These are phyloP conservation scores for Willowsia nigromaculata DNA, from an alignment of 2,888 invertebrate species.

Conservation along the genomic window DNA sequence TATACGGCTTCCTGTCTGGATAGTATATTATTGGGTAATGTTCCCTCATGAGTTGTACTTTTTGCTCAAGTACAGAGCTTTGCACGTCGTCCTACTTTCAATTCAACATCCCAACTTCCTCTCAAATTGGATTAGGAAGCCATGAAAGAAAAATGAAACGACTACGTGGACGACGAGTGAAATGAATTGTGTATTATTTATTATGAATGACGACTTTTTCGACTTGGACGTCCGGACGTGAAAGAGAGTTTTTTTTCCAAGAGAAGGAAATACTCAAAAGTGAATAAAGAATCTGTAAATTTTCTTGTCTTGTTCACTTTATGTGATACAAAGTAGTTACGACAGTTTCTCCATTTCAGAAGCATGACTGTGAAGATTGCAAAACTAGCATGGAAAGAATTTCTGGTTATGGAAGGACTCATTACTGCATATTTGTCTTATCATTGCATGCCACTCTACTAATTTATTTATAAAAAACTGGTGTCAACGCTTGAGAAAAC, in stretches of 20 bases:
- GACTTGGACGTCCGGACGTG: neutral
- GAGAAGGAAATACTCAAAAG: neutral
- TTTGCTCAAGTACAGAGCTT: neutral
- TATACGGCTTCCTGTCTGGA: slow-evolving; percentile 18
- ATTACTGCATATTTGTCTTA: no score
- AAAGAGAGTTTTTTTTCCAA: neutral
- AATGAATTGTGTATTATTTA: slow-evolving; percentile 17
- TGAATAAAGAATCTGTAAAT: no score
- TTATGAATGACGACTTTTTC: neutral
- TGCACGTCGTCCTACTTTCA: neutral
- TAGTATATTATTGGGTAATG: neutral
- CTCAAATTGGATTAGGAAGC: slow-evolving; percentile 34
- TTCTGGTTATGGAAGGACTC: no score
- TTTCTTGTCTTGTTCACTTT: no score
- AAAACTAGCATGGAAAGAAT: no score
- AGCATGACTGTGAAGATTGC: no score
- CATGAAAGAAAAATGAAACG: slow-evolving; percentile 22
- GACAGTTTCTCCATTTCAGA: no score
- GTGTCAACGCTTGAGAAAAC: no score
- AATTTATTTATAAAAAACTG: no score
- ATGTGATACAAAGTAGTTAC: no score
- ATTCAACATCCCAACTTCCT: neutral
- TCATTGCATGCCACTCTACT: no score
- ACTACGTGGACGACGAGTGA: neutral
- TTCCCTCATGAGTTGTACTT: neutral